Percentiles rank a stretch among this genome's conserved stretches.
Evolutionary conservation across 2,888 invertebrate genomes (phyloP).

Genomic region (Pseudococcus jackbeardsleyi): DNA sequence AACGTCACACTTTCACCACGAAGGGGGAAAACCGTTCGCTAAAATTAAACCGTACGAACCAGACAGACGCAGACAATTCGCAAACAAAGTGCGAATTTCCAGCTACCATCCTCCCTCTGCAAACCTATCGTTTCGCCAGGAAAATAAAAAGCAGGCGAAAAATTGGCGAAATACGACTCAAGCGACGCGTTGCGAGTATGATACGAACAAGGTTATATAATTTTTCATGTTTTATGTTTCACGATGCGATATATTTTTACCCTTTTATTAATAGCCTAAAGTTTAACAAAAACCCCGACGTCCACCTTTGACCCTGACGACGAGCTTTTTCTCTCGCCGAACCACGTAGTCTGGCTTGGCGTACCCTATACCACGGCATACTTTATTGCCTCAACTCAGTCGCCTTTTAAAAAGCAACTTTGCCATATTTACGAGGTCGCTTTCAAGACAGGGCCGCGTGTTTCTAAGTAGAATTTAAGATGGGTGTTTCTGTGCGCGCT

Average conservation of each 20-base stretch:
- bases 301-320: constrained; percentile 36
- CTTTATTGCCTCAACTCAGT: neutral
- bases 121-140: no score
- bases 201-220: neutral
- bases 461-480: constrained; percentile 37
- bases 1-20: no score
- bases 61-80: no score
- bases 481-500: constrained; percentile 42
- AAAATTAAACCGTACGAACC: no score
- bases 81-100: no score
- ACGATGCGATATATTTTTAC: constrained; percentile 40
- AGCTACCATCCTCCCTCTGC: no score
- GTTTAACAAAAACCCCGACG: constrained; percentile 2
- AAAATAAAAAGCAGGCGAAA: no score
- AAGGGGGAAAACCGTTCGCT: no score
- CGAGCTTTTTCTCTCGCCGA: neutral
- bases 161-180: neutral
- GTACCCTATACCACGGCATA: neutral
- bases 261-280: constrained; percentile 44
- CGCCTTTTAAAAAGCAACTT: constrained; percentile 35
- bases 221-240: neutral
- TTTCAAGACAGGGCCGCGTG: constrained; percentile 20
- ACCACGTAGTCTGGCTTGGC: neutral
- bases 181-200: neutral
- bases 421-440: constrained; percentile 41